These are phyloP conservation scores for Ochropacha duplaris DNA, from an alignment of 2,888 invertebrate species.

Conservation along the genomic window DNA sequence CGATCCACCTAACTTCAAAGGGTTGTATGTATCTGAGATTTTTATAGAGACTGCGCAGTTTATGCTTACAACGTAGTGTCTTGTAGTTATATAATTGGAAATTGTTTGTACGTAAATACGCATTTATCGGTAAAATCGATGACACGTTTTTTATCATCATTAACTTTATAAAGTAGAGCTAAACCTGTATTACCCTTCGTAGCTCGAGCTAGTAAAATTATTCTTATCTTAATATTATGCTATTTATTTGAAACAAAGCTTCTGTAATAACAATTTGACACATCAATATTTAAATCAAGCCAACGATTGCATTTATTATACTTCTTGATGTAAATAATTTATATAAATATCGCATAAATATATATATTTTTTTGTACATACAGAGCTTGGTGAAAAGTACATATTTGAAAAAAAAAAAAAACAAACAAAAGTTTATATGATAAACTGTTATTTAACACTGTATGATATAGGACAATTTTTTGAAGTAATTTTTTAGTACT, in stretches of 20 bases:
- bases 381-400: conserved; percentile 61
- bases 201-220: not conserved
- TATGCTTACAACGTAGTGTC: too few species aligned
- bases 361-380: conserved; percentile 54
- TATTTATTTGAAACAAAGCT: not conserved
- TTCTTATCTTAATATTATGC: not conserved
- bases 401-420: conserved; percentile 46
- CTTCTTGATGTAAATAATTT: conserved; percentile 45
- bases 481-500: conserved; percentile 70
- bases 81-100: not conserved
- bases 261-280: not conserved
- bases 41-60: too few species aligned
- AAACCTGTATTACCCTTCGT: not conserved
- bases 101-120: not conserved
- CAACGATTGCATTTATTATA: conserved; percentile 59
- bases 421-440: conserved; percentile 68
- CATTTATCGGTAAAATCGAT: not conserved
- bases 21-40: not conserved
- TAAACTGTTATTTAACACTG: conserved; percentile 64
- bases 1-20: not conserved
- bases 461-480: conserved; percentile 58
- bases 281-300: conserved; percentile 17
- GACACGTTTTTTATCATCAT: not conserved
- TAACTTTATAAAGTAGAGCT: not conserved
- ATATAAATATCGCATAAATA: conserved; percentile 30